Base-by-base conservation (phyloP, 2,113 vertebrate genomes). In the Rhinolophus ferrumequinum region DNA sequence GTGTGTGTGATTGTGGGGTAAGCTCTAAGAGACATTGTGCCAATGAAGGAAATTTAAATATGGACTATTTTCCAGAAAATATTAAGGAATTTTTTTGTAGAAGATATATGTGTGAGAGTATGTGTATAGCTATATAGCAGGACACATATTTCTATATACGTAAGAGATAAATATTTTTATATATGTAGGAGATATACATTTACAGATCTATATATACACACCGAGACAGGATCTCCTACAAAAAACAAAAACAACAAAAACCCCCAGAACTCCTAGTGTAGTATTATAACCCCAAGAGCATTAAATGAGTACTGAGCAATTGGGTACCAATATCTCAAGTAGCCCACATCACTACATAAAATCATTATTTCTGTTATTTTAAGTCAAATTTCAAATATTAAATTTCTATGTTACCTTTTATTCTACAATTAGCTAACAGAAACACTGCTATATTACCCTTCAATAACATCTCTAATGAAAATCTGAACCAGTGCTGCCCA, bases 311-410 rank as follows among this genome's bases (percentile, higher is more conserved):
- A 28, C 1, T 62, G 30, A 72, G 11, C 33, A 92, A 67, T 1
- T 75, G 56, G 67, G 52, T 72, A 86, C 13, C 60, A 82, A 19
- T 82, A 44, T 87, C 41, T 93, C 64, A 90, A 82, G 38, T 15
- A 80, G 28, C 16, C 44, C 62, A 54, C 11, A 60, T 44, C 56
- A 54, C 28, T 44, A 88, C 7, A 19, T 18, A 75, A 89, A 83
- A 76, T 30, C 64, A 60, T 41, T 83, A 60, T 50, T 83, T 41
- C 52, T 50, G 58, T 50, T 64, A 69, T 11, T 87, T 2, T 81
- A 95, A 93, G 69, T 56, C 35, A 81, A 81, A 26, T 85, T 80
- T 75, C 86, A 93, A 86, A 82, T 35, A 33, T 44, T 76, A 58
- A 87, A 95, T 73, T 87, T 75, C 73, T 72, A 18, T 54, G 21